phyloP scores from a whole-genome alignment of 1,140 invertebrate genomes.

The Cotesia vestalis region DNA sequence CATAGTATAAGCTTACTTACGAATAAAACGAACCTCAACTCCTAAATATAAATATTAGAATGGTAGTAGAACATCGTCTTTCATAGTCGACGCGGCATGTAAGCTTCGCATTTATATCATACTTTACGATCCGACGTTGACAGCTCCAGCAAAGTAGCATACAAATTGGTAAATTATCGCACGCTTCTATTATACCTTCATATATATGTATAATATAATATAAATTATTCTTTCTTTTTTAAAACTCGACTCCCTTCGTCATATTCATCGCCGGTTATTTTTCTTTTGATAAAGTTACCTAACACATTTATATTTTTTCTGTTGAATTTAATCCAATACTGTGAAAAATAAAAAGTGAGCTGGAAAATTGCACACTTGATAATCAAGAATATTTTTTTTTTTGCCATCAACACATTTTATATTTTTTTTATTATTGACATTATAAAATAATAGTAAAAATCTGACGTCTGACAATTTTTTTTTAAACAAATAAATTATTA shows the following conservation, averaged over 20 bases:
- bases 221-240: conserved; percentile 8
- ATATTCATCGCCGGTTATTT: neutral
- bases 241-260: neutral
- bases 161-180: conserved; percentile 48
- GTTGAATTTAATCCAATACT: no score
- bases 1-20: conserved; percentile 10
- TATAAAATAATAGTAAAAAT: no score
- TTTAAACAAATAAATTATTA: no score
- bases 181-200: neutral
- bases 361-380: no score
- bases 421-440: no score
- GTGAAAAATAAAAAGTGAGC: no score
- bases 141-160: conserved; percentile 38
- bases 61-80: conserved; percentile 21
- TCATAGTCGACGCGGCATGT: conserved; percentile 14
- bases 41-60: conserved; percentile 5
- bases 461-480: no score
- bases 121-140: conserved; percentile 44
- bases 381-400: no score
- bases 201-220: neutral
- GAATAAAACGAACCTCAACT: neutral
- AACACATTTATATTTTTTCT: no score
- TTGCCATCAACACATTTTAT: no score
- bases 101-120: conserved; percentile 44
- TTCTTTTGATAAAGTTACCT: neutral